phyloP scores from a whole-genome alignment of 2,113 vertebrate species.

The Mormoops blainvillei region DNA sequence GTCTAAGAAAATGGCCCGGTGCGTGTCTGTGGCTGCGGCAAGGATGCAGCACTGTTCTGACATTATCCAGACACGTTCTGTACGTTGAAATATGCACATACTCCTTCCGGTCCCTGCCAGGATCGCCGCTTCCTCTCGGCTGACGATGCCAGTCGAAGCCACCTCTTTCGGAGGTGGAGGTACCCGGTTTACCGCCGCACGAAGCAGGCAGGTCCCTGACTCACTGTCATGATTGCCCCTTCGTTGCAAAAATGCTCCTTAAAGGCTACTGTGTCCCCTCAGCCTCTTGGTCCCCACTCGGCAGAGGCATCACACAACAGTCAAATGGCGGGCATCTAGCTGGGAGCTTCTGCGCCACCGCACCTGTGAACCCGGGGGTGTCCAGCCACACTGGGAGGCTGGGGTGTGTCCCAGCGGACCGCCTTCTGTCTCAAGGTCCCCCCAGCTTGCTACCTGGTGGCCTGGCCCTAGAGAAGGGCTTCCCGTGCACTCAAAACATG shows the following conservation, averaged over 20 bases:
- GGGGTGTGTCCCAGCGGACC: neutral
- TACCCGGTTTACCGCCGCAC: neutral
- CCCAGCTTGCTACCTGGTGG: fast-evolving
- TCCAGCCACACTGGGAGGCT: neutral
- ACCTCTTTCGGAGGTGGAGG: conserved; percentile 24
- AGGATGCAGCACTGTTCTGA: conserved; percentile 37
- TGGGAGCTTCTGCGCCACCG: neutral
- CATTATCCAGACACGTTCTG: conserved; percentile 11
- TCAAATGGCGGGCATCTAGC: too few species aligned
- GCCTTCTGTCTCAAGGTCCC: neutral
- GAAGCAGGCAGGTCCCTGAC: neutral
- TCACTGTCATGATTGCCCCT: neutral
- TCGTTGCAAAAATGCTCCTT: neutral
- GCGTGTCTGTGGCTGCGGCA: conserved; percentile 61
- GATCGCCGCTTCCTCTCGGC: conserved; percentile 29
- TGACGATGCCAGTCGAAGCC: neutral
- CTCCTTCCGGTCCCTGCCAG: conserved; percentile 49
- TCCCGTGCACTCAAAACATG: neutral
- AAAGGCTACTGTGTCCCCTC: neutral
- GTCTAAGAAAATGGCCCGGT: conserved; percentile 32
- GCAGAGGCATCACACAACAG: neutral
- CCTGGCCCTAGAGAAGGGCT: fast-evolving
- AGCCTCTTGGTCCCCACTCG: fast-evolving
- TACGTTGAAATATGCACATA: conserved; percentile 33
- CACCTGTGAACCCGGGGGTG: fast-evolving